Percentiles rank a stretch among this genome's conserved stretches.
Conservation (phyloP, 1,140 invertebrate genomes). For the Dinothrombium tinctorium region DNA sequence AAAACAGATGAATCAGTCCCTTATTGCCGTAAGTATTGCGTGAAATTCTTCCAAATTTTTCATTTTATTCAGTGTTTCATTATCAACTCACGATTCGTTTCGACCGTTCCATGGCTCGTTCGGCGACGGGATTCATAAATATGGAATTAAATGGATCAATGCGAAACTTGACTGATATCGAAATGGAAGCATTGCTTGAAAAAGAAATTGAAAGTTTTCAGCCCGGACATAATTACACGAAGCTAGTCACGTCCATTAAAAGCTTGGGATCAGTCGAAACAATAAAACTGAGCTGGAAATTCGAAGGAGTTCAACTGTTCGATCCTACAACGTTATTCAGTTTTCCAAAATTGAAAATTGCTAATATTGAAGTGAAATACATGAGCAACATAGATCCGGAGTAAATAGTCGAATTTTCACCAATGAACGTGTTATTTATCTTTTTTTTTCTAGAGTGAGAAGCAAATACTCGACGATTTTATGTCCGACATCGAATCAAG, state of each 20-base stretch:
- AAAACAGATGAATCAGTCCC: no score
- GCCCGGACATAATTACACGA: background rate
- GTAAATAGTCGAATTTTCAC: no score
- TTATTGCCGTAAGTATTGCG: no score
- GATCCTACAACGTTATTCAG: background rate
- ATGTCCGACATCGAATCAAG: no score
- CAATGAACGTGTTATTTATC: no score
- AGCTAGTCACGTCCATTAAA: background rate
- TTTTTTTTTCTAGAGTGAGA: no score
- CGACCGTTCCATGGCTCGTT: background rate
- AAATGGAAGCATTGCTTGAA: no score
- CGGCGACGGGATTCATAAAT: background rate
- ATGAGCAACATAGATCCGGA: conserved; percentile 1
- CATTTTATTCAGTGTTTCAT: no score
- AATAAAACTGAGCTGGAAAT: background rate
- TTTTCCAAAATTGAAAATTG: background rate
- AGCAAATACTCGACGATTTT: no score
- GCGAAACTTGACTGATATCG: background rate
- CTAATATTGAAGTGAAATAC: background rate
- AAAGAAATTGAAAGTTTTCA: background rate
- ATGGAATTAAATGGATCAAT: background rate
- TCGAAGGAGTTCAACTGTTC: background rate
- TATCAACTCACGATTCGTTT: no score
- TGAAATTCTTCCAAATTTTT: no score
- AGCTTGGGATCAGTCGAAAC: background rate